Evolutionary conservation across 2,888 invertebrate genomes (phyloP), one percentile per base, ranked within the genome.

Genomic region (Nomada lathburiana): DNA sequence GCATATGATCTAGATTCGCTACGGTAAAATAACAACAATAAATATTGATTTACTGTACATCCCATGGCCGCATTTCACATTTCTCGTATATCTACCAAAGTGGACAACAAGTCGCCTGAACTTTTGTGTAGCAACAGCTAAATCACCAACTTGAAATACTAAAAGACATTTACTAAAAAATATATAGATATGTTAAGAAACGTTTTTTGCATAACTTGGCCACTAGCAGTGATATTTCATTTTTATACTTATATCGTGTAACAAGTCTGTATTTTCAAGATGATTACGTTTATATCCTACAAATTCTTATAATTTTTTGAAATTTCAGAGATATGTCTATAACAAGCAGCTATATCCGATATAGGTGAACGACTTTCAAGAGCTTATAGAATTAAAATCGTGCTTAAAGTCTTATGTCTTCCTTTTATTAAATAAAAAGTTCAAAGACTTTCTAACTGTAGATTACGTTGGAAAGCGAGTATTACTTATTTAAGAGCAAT

Each of bases 41-140:
- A 57, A 57, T 23, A 4, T 9, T 29, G 23, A 57, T 36, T 7
- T 11, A 36, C 36, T 23, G 36, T 16, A 47, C 64, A 80, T 80
- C 64, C 70, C 44, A 59, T 59, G 70, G 47, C 80, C 70, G 70
- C 64, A 10, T 80, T 79, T 80, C 71, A 16, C 44, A n/a, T 23
- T 55, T 68, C 63, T 62, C 16, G 53, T 55, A 36, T 36, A 36
- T 10, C 26, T 55, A 18, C 13, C 36, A 64, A 79, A 80, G 63
- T 70, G 26, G 64, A 23, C n/a, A 29, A 52, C 44, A 1, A 52
- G 63, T 50, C 18, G 7, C 11, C 18, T 11, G 0, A 44, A 74
- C 52, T 57, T 52, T 29, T n/a, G 47, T 18, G 1, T 20, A 23
- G 29, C 26, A 26, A 18, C n/a, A 69, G 63, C 57, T 29, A n/a